Conservation (phyloP, 2,797 vertebrate species). For the Siniperca scherzeri region DNA sequence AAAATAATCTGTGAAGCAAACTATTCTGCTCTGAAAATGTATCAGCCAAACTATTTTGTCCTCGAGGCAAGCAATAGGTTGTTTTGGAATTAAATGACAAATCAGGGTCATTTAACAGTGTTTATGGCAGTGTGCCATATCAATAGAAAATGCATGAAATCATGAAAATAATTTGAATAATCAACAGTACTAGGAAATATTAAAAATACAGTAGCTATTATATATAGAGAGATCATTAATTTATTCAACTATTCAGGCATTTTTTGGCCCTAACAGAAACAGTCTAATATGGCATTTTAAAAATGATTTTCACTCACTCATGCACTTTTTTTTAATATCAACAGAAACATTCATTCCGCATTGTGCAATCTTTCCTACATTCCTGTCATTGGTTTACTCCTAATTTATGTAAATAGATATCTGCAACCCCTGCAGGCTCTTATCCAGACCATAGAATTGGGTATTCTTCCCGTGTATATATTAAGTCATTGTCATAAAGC, state of each 20-base stretch:
- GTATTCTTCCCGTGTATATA: conserved; percentile 74
- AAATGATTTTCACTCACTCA: conserved; percentile 27
- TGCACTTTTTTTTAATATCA: conserved; percentile 25
- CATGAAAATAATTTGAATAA: conserved; percentile 51
- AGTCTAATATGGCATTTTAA: conserved; percentile 32
- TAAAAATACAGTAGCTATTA: conserved; percentile 51
- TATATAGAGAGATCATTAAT: conserved; percentile 26
- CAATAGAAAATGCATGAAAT: conserved; percentile 63
- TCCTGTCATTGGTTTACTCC: conserved; percentile 69
- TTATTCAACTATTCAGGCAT: conserved; percentile 31
- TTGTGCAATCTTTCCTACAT: conserved; percentile 71
- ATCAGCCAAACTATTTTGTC: conserved; percentile 20
- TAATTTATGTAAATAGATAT: conserved; percentile 83
- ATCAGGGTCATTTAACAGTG: conserved; percentile 31
- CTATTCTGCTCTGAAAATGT: neutral
- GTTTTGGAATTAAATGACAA: conserved; percentile 28
- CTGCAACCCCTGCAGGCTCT: conserved; percentile 69
- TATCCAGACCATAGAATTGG: conserved; percentile 64
- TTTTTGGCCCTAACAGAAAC: conserved; percentile 49
- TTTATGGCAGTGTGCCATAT: conserved; percentile 66
- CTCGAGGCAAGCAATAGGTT: conserved; percentile 34
- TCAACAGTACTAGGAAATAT: conserved; percentile 42
- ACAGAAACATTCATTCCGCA: conserved; percentile 48
- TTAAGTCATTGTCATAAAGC: conserved; percentile 80
- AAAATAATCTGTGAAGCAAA: conserved; percentile 40